Evolutionary conservation across 2,113 vertebrate species (phyloP).

Genomic region (Ptychochromis oligacanthus): DNA sequence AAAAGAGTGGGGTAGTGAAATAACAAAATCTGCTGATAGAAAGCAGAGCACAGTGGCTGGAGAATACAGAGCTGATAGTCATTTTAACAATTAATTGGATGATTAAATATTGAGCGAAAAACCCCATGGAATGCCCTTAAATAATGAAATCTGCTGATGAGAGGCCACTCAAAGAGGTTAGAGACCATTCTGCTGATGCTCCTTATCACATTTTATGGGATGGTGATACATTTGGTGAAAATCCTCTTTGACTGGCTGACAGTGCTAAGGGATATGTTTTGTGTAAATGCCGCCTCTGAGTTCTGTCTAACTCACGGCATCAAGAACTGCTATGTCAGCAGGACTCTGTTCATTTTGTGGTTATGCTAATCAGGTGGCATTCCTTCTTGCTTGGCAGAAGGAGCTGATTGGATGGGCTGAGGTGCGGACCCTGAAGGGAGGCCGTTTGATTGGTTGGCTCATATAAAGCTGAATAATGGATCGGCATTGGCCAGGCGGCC

Average conservation of each 20-base stretch:
- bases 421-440: slow-evolving; percentile 66
- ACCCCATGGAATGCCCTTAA: slow-evolving; percentile 37
- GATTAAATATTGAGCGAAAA: slow-evolving; percentile 59
- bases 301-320: not conserved
- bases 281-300: slow-evolving; percentile 5
- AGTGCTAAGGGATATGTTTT: slow-evolving; percentile 1
- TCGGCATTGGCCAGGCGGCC: slow-evolving; percentile 51
- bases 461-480: slow-evolving; percentile 67
- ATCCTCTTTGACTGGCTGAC: slow-evolving; percentile 24
- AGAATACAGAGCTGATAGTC: slow-evolving; percentile 44
- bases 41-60: slow-evolving; percentile 17
- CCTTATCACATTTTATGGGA: slow-evolving; percentile 17
- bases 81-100: slow-evolving; percentile 63
- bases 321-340: slow-evolving; percentile 52
- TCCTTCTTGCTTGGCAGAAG: slow-evolving; percentile 63
- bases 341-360: slow-evolving; percentile 44
- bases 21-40: slow-evolving; percentile 50
- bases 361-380: slow-evolving; percentile 68
- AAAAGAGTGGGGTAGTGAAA: slow-evolving; percentile 35
- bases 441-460: slow-evolving; percentile 69
- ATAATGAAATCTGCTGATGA: slow-evolving; percentile 55
- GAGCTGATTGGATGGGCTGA: slow-evolving; percentile 70
- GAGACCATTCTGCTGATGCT: slow-evolving; percentile 9
- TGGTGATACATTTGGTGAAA: not conserved
- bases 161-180: slow-evolving; percentile 23